phyloP scores from a whole-genome alignment of 2,797 vertebrate genomes.

The Cossypha dichroa region DNA sequence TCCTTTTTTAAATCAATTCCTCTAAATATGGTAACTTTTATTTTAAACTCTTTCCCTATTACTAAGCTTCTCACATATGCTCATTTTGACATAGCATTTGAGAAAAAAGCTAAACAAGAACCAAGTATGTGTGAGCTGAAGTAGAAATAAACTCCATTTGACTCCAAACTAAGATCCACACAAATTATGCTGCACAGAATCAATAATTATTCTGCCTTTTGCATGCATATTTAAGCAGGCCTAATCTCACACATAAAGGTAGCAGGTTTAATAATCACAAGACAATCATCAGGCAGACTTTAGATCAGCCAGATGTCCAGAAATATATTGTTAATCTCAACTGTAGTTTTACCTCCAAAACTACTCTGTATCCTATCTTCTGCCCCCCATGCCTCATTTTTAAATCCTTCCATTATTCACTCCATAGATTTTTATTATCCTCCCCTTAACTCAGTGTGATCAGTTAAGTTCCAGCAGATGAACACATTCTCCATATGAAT shows the following conservation, averaged over 20 bases:
- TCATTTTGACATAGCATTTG: neutral
- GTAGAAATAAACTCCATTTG: neutral
- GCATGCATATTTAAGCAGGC: constrained; percentile 1
- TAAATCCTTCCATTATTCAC: constrained; percentile 58
- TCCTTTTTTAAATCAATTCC: neutral
- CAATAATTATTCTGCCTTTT: neutral
- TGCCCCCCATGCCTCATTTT: constrained; percentile 26
- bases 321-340: constrained; percentile 34
- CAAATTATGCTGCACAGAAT: neutral
- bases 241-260: neutral
- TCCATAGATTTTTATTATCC: constrained; percentile 59
- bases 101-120: neutral
- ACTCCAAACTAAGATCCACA: neutral
- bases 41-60: neutral
- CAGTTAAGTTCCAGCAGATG: constrained; percentile 55
- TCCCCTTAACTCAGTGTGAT: constrained; percentile 51
- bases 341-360: constrained; percentile 9
- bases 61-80: neutral
- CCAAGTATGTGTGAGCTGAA: neutral
- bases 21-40: neutral
- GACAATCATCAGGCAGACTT: neutral
- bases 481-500: constrained; percentile 32
- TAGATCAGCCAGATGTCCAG: constrained; percentile 49
- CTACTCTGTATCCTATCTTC: constrained; percentile 2
- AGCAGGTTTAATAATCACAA: constrained; percentile 22